Percentiles rank a stretch among this genome's conserved stretches.
Conservation (phyloP, 2,888 invertebrate genomes). For the Liopterus haemorrhoidalis region DNA sequence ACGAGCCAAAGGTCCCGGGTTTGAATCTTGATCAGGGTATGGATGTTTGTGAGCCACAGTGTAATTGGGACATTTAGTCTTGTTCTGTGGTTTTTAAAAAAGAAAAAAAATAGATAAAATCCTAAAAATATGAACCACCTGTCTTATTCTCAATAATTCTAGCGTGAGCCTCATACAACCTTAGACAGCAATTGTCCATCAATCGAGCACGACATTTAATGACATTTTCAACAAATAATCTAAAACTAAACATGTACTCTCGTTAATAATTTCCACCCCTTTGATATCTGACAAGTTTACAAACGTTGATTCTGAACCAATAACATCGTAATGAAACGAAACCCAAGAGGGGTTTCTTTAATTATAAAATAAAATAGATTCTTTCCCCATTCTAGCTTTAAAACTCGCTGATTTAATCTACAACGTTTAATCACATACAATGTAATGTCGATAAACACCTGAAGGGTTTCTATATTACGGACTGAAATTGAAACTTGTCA, state of each 20-base stretch:
- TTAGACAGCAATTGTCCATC: too few relatives aligned
- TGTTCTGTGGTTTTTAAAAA: too few relatives aligned
- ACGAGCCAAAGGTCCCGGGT: too few relatives aligned
- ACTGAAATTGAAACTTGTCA: slow-evolving; percentile 41
- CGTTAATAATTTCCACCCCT: slow-evolving; percentile 13
- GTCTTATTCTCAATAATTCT: too few relatives aligned
- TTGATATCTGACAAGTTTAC: slow-evolving; percentile 9
- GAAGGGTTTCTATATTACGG: slow-evolving; percentile 42
- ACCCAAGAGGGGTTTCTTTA: slow-evolving; percentile 37
- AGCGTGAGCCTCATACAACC: too few relatives aligned
- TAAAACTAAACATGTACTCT: not conserved
- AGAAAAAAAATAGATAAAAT: too few relatives aligned
- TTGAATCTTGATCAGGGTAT: too few relatives aligned
- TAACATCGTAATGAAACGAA: slow-evolving; percentile 21
- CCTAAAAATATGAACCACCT: too few relatives aligned
- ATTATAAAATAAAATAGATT: slow-evolving; percentile 42
- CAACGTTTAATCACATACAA: slow-evolving; percentile 40
- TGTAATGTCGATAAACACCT: slow-evolving; percentile 41
- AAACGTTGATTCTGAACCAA: slow-evolving; percentile 21
- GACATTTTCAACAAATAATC: slow-evolving; percentile 14
- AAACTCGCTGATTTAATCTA: slow-evolving; percentile 42
- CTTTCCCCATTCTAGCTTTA: slow-evolving; percentile 37
- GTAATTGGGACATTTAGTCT: too few relatives aligned
- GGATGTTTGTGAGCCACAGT: too few relatives aligned
- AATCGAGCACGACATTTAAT: slow-evolving; percentile 16